Evolutionary conservation across 2,797 vertebrate species (phyloP), one percentile per base, ranked within the genome.

Genomic region (Vipera latastei): DNA sequence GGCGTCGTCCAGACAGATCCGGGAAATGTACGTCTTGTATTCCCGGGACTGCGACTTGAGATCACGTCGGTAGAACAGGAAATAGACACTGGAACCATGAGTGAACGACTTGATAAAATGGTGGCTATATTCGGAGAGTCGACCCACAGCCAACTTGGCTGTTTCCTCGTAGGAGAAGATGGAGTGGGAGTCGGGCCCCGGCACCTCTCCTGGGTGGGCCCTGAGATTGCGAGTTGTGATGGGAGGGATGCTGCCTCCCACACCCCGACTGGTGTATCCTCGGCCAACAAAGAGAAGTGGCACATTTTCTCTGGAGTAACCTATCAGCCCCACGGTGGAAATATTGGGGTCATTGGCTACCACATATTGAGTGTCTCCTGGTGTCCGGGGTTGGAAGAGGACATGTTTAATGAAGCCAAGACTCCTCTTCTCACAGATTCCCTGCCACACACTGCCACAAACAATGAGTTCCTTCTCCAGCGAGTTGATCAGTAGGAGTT

Each of bases 151-250:
- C 91, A 99, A 94, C 95, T 99, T 99, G 89, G 99, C 99, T 0
- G 99, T 99, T 97, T 99, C 99, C 96, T 99, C 99, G 0, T 99
- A 99, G 91, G 99, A 99, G 96, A 99, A 99, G 94, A 99, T 97
- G 0, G 98, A 98, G 53, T 98, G 98, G 89, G 98, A 98, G 90
- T 98, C 98, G 8, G 90, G 92, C 0, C 96, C 96, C 12, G 94
- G 95, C 28, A 94, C 12, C 55, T 97, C 96, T 5, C 94, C 95
- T 4, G 94, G 93, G 0, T 96, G 96, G 0, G 97, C 96, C 88
- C 95, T 96, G 7, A 99, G 97, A 95, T 99, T 98, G n/a, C 99
- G 98, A 0, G 99, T 99, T 0, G 99, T 99, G 94, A 99, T 99
- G 55, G 99, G 99, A 4, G 99, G 99, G 91, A 99, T 99, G 94